phyloP scores from a whole-genome alignment of 2,797 vertebrate species.

The Phyllotis vaccarum region DNA sequence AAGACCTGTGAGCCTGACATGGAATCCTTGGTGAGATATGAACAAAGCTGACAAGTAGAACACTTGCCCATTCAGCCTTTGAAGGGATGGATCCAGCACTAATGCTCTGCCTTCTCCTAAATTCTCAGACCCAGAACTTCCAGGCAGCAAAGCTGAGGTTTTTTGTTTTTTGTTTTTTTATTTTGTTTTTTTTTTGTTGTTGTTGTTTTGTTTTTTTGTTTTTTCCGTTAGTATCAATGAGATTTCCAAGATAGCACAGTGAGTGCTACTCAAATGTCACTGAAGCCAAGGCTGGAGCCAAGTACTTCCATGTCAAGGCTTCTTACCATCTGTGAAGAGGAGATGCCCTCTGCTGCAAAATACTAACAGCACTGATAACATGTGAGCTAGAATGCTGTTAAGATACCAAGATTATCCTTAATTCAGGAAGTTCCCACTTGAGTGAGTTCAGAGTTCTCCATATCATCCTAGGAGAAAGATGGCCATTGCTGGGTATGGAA shows the following conservation, averaged over 20 bases:
- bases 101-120: fast-evolving
- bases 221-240: background rate
- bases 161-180: too few relatives aligned
- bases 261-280: background rate
- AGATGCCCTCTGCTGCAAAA: background rate
- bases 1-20: fast-evolving
- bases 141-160: background rate
- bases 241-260: background rate
- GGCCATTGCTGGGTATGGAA: too few relatives aligned
- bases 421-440: background rate
- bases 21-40: fast-evolving
- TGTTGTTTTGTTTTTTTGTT: too few relatives aligned
- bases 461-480: background rate
- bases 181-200: too few relatives aligned
- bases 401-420: background rate
- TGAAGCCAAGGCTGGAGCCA: background rate
- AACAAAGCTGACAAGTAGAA: fast-evolving
- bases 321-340: background rate
- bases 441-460: too few relatives aligned
- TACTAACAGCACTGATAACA: background rate
- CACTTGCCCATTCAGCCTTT: background rate
- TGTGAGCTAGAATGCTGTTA: background rate
- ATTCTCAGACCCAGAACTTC: background rate
- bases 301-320: background rate
- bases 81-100: background rate